Evolutionary conservation across 2,113 vertebrate species (phyloP), one percentile per base, ranked within the genome.

Genomic region (Nannospalax galili): DNA sequence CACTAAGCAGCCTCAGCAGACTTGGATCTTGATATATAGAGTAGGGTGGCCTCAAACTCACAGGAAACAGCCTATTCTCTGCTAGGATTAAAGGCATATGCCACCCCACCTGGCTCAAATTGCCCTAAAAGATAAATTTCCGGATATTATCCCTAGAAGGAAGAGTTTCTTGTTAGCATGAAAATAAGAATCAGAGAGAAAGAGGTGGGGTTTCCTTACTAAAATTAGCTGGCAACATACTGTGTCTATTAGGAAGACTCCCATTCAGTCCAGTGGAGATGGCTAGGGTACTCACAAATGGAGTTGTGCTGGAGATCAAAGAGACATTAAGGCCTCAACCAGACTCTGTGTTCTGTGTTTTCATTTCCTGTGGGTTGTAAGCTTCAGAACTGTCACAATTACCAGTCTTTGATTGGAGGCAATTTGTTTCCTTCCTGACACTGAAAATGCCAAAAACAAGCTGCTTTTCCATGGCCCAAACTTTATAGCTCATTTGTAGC

Each of bases 271-370:
- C 96, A 94, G 93, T 92, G 77, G 94, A 97, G 95, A 97, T 92
- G 96, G 95, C 93, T 94, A 88, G 73, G 60, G 90, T 69, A 67
- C 95, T 97, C 88, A 95, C 96, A 91, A 97, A 96, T 80, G 56
- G 16, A 81, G 3, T 91, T 90, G 88, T 90, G 69, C 77, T 90
- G 93, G 94, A 97, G 95, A 98, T 98, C 96, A 98, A 98, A 98
- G 97, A 72, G 88, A 92, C 97, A 89, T 70, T 48, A 56, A 4
- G 88, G 92, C 73, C 65, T 98, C 94, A 94, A 95, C 92, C 79
- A 97, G 70, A 73, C 90, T 97, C 96, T 87, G 2, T 10, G 77
- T 84, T 84, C 92, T 87, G 82, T 45, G 5, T 79, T 98, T 98
- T 90, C 72, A 94, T 97, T 96, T 97, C 97, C 95, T 79, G 56